These are phyloP conservation scores for Shargacucullia verbasci DNA, from an alignment of 2,888 invertebrate species.

Conservation along the genomic window DNA sequence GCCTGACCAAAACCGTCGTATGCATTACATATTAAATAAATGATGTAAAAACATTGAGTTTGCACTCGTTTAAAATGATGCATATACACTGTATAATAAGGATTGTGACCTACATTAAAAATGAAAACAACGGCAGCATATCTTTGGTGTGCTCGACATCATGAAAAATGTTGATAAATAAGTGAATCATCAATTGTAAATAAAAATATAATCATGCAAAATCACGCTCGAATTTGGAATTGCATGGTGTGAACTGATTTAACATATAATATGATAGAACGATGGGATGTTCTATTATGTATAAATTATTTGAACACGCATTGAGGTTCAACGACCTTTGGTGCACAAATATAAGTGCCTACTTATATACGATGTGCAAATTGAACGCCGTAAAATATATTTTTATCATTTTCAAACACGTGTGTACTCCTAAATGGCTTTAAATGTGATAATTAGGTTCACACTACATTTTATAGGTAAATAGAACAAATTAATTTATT, in stretches of 20 bases:
- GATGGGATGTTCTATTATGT: conserved; percentile 5
- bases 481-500: neutral
- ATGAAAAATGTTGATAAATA: neutral
- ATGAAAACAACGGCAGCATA: neutral
- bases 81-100: neutral
- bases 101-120: conserved; percentile 1
- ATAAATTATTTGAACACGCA: conserved; percentile 27
- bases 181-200: no score
- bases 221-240: no score
- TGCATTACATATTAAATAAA: no score
- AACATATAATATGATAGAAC: no score
- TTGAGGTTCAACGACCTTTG: conserved; percentile 45
- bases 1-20: no score
- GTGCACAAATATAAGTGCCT: conserved; percentile 46
- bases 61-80: neutral
- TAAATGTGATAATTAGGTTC: conserved; percentile 3
- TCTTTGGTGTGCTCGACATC: no score
- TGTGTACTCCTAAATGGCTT: conserved; percentile 17
- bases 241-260: no score
- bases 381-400: conserved; percentile 36
- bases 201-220: no score
- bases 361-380: conserved; percentile 45
- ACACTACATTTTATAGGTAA: neutral
- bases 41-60: no score
- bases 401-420: conserved; percentile 30